Evolutionary conservation across 2,797 vertebrate species (phyloP).

Genomic region (Anguilla marmorata): DNA sequence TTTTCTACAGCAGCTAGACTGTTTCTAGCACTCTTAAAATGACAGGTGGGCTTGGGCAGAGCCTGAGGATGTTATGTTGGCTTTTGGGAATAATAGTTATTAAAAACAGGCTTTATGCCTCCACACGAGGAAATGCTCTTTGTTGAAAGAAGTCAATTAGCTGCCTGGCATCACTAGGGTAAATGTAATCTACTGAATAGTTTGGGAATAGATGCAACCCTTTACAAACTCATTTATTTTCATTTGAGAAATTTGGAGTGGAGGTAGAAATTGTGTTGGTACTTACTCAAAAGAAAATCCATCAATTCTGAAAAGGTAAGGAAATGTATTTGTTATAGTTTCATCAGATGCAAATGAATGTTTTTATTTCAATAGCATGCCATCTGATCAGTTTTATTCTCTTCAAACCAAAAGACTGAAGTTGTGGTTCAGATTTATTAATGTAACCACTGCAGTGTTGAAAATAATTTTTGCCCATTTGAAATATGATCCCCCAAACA

Average conservation of each 20-base stretch:
- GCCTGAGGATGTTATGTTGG: not conserved
- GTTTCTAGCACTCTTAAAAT: not conserved
- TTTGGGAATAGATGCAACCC: not conserved
- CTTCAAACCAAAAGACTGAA: too few species aligned
- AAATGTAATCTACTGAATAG: not conserved
- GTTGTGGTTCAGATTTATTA: not conserved
- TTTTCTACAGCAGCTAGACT: not conserved
- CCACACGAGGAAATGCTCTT: not conserved
- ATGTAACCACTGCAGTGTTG: not conserved
- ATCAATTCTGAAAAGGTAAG: conserved; percentile 83
- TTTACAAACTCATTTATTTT: not conserved
- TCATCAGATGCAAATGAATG: not conserved
- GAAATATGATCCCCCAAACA: not conserved
- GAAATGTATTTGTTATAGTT: conserved; percentile 50
- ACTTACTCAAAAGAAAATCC: conserved; percentile 96
- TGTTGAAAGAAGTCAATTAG: not conserved
- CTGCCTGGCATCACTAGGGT: not conserved
- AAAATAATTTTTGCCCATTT: too few species aligned
- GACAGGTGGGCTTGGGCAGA: not conserved
- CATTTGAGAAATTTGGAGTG: not conserved
- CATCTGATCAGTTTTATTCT: not conserved
- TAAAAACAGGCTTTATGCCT: not conserved
- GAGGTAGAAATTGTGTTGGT: conserved; percentile 54
- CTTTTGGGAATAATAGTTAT: not conserved
- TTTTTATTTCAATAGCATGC: not conserved